Evolutionary conservation across 1,140 invertebrate species (phyloP), one percentile per base, ranked within the genome.

Genomic region (Bombus cullumanus): DNA sequence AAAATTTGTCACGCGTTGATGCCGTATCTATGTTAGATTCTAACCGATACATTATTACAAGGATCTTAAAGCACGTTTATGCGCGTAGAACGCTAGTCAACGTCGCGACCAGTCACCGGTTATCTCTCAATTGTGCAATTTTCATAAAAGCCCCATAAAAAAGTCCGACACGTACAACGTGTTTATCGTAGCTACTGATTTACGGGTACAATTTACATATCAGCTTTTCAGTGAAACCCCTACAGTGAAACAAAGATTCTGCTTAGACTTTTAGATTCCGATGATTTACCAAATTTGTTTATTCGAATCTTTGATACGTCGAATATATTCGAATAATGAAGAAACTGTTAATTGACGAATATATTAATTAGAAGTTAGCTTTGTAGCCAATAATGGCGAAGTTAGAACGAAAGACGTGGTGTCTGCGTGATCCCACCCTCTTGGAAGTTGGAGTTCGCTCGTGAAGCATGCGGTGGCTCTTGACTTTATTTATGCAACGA

Each of bases 401-500:
- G 62, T 66, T 41, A 1, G 10, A 39, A 10, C 25, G 34, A n/a
- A 39, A 37, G n/a, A 37, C 34, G 28, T 13, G 34, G 5, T 10
- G 31, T 43, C 41, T 83, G 81, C 81, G 81, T 76, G 80, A 66
- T 66, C 53, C 28, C 41, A 76, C n/a, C 47, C 73, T 25, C 22
- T 53, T 34, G 57, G 39, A 34, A 34, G 39, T 62, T 69, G 28
- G 8, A 18, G 18, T 37, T 71, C 2, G 8, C 41, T n/a, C 62
- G n/a, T 10, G 62, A 72, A 18, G 18, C 76, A 66, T n/a, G 43
- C 66, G 68, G 71, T 41, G 83, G 69, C 85, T 81, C 89, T 82
- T 76, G 86, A 79, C 89, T 90, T 90, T 90, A 90, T 90, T 90
- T 90, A 90, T 90, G 89, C 89, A 90, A 88, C 89, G 89, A 90